Percentiles rank a stretch among this genome's conserved stretches.
phyloP scores from a whole-genome alignment of 23 tunicate species.

The Trididemnum nubilum region DNA sequence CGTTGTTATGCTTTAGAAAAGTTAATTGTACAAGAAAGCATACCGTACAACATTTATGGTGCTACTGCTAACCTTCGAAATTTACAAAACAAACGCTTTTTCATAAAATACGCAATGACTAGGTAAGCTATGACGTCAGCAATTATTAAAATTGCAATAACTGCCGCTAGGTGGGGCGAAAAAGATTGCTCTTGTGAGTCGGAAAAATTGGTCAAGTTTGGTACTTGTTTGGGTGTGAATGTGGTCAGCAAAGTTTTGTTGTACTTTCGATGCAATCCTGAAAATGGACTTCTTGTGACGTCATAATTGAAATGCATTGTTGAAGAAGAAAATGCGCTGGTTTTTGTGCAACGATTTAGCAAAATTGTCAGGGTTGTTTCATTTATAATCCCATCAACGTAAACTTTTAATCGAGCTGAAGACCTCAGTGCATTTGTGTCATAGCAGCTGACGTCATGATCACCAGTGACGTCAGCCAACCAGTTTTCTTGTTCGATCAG shows the following conservation, averaged over 20 bases:
- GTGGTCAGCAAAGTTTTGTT: not conserved
- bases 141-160: constrained; percentile 27
- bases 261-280: not conserved
- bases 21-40: too few relatives aligned
- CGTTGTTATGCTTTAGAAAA: too few relatives aligned
- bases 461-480: constrained; percentile 41
- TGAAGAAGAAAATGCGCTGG: not conserved
- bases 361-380: constrained; percentile 1
- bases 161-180: not conserved
- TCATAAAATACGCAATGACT: constrained; percentile 23
- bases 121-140: constrained; percentile 33
- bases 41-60: too few relatives aligned
- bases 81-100: constrained; percentile 7
- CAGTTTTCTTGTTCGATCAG: constrained; percentile 15
- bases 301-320: not conserved
- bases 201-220: not conserved
- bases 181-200: not conserved
- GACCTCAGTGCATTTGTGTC: constrained; percentile 26
- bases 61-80: too few relatives aligned
- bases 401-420: constrained; percentile 22
- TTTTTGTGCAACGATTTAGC: constrained; percentile 1
- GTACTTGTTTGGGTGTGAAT: not conserved
- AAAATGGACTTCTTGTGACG: not conserved
- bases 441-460: constrained; percentile 55
- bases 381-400: constrained; percentile 36